Evolutionary conservation across 2,888 invertebrate species (phyloP).

Genomic region (Sminthurinus aureus): DNA sequence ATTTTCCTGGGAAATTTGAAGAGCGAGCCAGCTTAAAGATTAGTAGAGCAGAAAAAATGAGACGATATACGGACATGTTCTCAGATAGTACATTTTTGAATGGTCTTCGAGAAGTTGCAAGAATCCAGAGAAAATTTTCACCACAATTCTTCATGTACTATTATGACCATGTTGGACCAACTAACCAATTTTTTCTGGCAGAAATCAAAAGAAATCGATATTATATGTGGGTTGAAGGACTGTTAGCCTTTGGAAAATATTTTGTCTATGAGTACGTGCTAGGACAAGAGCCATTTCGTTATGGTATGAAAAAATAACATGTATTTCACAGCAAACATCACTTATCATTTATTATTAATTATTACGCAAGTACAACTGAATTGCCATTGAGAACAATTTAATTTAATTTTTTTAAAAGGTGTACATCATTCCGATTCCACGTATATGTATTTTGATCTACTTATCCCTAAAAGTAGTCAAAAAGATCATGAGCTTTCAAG

Average conservation of each 20-base stretch:
- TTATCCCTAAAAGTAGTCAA: not conserved
- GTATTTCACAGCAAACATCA: not conserved
- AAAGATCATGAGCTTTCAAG: not conserved
- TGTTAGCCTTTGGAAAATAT: not conserved
- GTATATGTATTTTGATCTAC: not conserved
- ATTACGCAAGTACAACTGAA: too few relatives aligned
- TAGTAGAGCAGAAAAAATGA: not conserved
- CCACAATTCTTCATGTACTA: not conserved
- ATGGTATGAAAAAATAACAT: not conserved
- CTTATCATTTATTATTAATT: too few relatives aligned
- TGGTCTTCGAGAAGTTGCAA: not conserved
- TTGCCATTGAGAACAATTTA: too few relatives aligned
- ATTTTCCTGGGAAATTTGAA: not conserved
- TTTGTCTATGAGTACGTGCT: not conserved
- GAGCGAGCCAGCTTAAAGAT: not conserved
- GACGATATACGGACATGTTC: not conserved
- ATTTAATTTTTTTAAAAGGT: not conserved
- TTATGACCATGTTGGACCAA: not conserved
- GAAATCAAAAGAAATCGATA: not conserved
- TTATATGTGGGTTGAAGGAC: not conserved
- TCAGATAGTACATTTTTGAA: not conserved
- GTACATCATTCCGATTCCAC: not conserved
- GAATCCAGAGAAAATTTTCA: constrained; percentile 1
- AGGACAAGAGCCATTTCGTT: not conserved
- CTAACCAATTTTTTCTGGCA: not conserved